Evolutionary conservation across 2,888 invertebrate genomes (phyloP).

Genomic region (Luperina nickerlii): DNA sequence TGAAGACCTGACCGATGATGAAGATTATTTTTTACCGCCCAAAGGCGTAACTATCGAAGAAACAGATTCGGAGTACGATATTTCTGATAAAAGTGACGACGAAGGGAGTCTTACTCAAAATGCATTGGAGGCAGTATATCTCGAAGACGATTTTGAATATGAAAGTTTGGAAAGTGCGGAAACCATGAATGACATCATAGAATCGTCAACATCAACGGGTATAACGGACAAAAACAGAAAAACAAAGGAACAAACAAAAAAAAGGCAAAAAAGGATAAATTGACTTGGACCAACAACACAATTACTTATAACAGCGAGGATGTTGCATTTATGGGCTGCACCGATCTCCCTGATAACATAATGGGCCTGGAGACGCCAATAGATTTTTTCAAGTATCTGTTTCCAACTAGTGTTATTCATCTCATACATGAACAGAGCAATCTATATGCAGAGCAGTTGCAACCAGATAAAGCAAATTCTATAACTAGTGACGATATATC

Average conservation of each 20-base stretch:
- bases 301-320: conserved; percentile 16
- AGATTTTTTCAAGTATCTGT: conserved; percentile 53
- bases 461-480: conserved; percentile 22
- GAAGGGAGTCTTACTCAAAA: conserved; percentile 18
- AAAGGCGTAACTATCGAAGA: conserved; percentile 30
- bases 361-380: conserved; percentile 43
- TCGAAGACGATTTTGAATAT: conserved; percentile 24
- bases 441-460: conserved; percentile 46
- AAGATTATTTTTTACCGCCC: too few species aligned
- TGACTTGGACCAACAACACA: conserved; percentile 16
- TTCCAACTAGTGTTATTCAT: conserved; percentile 42
- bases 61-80: conserved; percentile 18
- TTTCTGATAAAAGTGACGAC: conserved; percentile 27
- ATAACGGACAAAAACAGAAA: conserved; percentile 17
- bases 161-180: not conserved
- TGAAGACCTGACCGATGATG: too few species aligned
- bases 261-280: conserved; percentile 16
- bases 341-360: conserved; percentile 49
- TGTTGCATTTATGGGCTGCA: conserved; percentile 44
- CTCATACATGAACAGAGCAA: conserved; percentile 48
- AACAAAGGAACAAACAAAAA: conserved; percentile 17
- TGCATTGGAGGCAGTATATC: conserved; percentile 17
- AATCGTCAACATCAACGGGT: conserved; percentile 19
- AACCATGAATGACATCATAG: not conserved
- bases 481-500: conserved; percentile 46